phyloP scores from a whole-genome alignment of 2,797 vertebrate genomes.

The Vireo griseus region DNA sequence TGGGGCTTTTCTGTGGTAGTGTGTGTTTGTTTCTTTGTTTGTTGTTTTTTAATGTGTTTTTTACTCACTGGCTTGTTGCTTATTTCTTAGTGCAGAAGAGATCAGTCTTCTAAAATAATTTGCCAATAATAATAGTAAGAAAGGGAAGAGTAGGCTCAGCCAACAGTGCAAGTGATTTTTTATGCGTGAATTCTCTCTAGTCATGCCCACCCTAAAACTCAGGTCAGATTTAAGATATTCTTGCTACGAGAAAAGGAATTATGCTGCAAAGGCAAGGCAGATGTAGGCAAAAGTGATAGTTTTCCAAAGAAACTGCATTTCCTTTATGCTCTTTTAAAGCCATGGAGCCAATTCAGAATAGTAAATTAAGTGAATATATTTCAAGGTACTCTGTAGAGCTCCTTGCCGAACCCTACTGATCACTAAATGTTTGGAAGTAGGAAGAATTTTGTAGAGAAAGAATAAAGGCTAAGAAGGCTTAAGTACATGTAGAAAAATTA shows the following conservation, averaged over 20 bases:
- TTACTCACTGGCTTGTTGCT: not conserved
- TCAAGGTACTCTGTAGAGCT: not conserved
- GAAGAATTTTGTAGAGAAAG: not conserved
- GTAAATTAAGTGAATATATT: not conserved
- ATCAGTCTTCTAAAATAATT: not conserved
- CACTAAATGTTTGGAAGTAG: not conserved
- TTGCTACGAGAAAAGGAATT: not conserved
- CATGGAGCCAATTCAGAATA: rapidly evolving
- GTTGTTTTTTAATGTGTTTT: not conserved
- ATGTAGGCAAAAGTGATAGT: not conserved
- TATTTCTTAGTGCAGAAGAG: not conserved
- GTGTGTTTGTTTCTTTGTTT: not conserved
- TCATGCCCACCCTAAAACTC: not conserved
- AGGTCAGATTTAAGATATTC: not conserved
- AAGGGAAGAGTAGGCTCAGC: not conserved
- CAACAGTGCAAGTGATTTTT: not conserved
- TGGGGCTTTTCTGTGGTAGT: not conserved
- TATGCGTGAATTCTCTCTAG: not conserved
- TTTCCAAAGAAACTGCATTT: not conserved
- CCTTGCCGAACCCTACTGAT: not conserved
- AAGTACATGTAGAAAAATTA: not conserved
- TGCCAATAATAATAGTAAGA: not conserved
- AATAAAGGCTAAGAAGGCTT: not conserved
- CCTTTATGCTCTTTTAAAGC: not conserved
- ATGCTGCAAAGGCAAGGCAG: not conserved